phyloP scores from a whole-genome alignment of 2,797 vertebrate genomes.

The Megaceryle alcyon region DNA sequence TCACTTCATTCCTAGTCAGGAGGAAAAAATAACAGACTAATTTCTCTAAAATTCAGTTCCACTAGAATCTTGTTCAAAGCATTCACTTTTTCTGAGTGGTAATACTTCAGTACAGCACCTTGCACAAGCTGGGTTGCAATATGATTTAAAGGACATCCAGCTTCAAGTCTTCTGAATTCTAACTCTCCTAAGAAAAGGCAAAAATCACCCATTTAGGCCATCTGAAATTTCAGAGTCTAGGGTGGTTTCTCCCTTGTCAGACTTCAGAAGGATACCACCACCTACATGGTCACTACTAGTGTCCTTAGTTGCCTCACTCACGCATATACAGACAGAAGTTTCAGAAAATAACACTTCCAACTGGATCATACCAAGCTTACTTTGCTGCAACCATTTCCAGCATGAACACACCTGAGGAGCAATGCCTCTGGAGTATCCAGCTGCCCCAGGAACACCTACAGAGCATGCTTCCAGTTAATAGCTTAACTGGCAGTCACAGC shows the following conservation, averaged over 20 bases:
- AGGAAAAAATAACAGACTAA: background rate
- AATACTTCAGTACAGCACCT: background rate
- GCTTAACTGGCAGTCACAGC: background rate
- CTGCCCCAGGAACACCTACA: background rate
- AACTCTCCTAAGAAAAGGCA: background rate
- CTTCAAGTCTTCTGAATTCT: background rate
- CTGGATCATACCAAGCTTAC: background rate
- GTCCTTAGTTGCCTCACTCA: background rate
- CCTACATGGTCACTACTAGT: accelerated
- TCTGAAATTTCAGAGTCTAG: background rate
- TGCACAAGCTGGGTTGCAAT: background rate
- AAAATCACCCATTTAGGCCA: background rate
- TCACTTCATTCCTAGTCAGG: background rate
- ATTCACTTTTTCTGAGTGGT: background rate
- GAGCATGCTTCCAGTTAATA: background rate
- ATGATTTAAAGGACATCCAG: background rate
- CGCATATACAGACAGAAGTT: background rate
- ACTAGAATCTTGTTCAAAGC: background rate
- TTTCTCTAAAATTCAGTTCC: background rate
- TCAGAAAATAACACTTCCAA: background rate
- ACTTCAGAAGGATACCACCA: background rate
- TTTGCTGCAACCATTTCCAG: background rate
- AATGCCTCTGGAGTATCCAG: accelerated
- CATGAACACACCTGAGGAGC: background rate
- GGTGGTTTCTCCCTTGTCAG: background rate